These are phyloP conservation scores for Apomyelois bistriatella DNA, from an alignment of 2,888 invertebrate genomes.

Conservation along the genomic window DNA sequence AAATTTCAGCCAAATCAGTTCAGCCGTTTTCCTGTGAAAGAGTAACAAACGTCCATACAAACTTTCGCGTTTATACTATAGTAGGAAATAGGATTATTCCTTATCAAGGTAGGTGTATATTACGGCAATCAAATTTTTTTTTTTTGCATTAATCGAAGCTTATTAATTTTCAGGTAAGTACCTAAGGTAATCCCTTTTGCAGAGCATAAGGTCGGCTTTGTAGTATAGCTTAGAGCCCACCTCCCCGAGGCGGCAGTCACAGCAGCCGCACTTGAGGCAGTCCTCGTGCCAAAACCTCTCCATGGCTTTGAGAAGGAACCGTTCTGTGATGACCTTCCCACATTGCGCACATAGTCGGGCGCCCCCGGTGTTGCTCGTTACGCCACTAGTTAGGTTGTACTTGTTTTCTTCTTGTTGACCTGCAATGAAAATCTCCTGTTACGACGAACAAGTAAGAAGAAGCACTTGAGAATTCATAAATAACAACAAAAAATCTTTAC, in stretches of 20 bases:
- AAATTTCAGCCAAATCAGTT: too few species aligned
- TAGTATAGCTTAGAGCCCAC: conserved; percentile 95
- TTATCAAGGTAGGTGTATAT: too few species aligned
- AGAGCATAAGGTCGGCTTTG: conserved; percentile 93
- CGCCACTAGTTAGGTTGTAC: conserved; percentile 55
- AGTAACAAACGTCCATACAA: too few species aligned
- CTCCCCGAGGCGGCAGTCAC: conserved; percentile 95
- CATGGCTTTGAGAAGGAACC: conserved; percentile 90
- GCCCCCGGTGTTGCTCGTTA: conserved; percentile 52
- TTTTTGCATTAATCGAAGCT: too few species aligned
- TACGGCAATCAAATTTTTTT: too few species aligned
- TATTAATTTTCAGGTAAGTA: conserved; percentile 42
- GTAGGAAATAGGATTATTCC: too few species aligned
- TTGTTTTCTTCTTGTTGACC: conserved; percentile 74
- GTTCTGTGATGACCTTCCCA: conserved; percentile 90
- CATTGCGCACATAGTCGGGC: conserved; percentile 90
- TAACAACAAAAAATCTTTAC: too few species aligned
- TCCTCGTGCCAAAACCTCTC: conserved; percentile 97
- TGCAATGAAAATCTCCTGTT: conserved; percentile 23
- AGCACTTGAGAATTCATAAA: too few species aligned
- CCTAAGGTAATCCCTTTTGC: conserved; percentile 96
- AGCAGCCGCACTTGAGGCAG: conserved; percentile 95
- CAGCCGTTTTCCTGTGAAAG: too few species aligned
- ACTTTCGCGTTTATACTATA: too few species aligned
- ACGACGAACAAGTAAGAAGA: too few species aligned